Percentiles rank a stretch among this genome's conserved stretches.
These are phyloP conservation scores for Lacanobia wlatinum DNA, from an alignment of 2,888 invertebrate species.

Conservation along the genomic window DNA sequence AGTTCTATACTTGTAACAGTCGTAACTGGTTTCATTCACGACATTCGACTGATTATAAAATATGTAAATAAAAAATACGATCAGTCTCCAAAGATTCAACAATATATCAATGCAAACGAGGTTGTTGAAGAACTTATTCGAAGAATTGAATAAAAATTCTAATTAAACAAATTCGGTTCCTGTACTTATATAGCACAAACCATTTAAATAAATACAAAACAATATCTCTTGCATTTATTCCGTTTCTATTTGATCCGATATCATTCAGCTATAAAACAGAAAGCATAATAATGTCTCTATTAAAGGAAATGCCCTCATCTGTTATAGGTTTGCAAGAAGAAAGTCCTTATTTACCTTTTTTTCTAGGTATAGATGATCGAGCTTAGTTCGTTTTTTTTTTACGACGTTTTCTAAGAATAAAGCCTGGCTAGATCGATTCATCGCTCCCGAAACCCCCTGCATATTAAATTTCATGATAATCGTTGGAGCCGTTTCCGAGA, in stretches of 20 bases:
- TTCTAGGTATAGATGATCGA: no score
- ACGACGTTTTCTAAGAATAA: no score
- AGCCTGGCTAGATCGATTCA: no score
- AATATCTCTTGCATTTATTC: neutral
- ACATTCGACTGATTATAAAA: constrained; percentile 7
- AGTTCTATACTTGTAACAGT: constrained; percentile 16
- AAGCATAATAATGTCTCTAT: no score
- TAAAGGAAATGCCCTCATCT: neutral
- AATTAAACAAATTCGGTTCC: neutral
- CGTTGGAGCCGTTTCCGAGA: no score
- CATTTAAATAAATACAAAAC: no score
- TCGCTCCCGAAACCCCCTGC: no score
- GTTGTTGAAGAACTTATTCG: constrained; percentile 3
- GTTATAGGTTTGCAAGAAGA: neutral
- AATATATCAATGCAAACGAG: constrained; percentile 17
- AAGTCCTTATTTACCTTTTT: neutral
- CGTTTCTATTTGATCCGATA: neutral
- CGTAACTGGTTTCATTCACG: constrained; percentile 39
- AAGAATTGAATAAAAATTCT: neutral
- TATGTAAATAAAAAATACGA: constrained; percentile 19
- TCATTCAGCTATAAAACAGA: neutral
- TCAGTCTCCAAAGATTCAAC: neutral
- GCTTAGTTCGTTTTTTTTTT: no score
- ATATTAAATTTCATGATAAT: no score
- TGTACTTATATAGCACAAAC: neutral